A percentile compares a stretch with the other conserved stretches of the same genome.
Conservation (phyloP, 1,140 invertebrate genomes). For the Drosophila ficusphila region DNA sequence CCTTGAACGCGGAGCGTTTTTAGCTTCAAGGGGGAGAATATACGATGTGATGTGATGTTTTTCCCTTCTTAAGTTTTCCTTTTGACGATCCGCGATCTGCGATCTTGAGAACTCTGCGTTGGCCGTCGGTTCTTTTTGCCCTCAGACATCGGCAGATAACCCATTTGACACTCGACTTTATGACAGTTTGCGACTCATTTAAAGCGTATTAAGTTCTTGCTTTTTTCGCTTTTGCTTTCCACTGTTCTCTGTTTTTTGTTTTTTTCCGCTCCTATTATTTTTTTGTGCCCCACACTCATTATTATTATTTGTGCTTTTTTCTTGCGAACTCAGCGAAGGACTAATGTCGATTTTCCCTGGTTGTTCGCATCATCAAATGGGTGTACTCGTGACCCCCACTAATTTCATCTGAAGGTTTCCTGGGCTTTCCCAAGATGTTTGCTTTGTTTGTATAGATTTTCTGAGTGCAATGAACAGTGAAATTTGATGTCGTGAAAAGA, state of each 20-base stretch:
- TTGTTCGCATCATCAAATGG: slow-evolving; percentile 5
- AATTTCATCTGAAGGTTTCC: not conserved
- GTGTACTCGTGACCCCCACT: slow-evolving; percentile 4
- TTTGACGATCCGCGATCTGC: slow-evolving; percentile 15
- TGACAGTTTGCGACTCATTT: slow-evolving; percentile 51
- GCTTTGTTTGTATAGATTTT: not conserved
- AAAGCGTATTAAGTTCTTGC: slow-evolving; percentile 50
- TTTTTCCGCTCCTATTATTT: not conserved
- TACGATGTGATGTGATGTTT: not conserved
- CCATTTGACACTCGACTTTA: slow-evolving; percentile 48
- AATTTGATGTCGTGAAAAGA: not conserved
- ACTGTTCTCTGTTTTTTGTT: not conserved
- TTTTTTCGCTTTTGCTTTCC: slow-evolving; percentile 24
- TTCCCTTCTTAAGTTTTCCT: slow-evolving; percentile 36
- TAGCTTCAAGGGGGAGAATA: slow-evolving; percentile 2
- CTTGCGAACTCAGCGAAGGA: slow-evolving; percentile 31
- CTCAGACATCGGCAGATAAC: slow-evolving; percentile 42
- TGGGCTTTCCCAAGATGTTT: not conserved
- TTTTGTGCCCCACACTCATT: slow-evolving; percentile 13
- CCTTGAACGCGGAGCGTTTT: slow-evolving; percentile 48
- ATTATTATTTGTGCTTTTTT: slow-evolving; percentile 29
- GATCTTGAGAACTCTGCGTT: slow-evolving; percentile 50
- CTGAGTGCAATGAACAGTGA: not conserved
- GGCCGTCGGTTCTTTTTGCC: slow-evolving; percentile 22
- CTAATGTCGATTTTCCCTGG: slow-evolving; percentile 12